A percentile compares a stretch with the other conserved stretches of the same genome.
These are phyloP conservation scores for Teleiodes luculella DNA, from an alignment of 2,888 invertebrate genomes.

Conservation along the genomic window DNA sequence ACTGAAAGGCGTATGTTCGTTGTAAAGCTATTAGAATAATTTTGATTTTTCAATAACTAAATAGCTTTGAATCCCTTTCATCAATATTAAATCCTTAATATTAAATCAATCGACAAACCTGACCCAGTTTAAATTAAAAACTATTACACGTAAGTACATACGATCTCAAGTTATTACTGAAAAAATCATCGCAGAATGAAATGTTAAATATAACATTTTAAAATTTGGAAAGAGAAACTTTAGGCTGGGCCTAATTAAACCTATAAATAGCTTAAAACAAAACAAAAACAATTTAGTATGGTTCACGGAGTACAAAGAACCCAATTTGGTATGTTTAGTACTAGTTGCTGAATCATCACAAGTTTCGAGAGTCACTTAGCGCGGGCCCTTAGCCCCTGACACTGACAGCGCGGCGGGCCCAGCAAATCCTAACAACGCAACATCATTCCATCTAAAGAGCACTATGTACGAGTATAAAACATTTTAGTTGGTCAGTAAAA, in stretches of 20 bases:
- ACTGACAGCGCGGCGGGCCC: constrained; percentile 2
- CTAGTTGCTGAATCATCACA: constrained; percentile 24
- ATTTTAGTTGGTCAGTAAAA: too few relatives aligned
- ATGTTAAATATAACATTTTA: too few relatives aligned
- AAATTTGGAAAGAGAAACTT: too few relatives aligned
- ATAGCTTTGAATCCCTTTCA: not conserved
- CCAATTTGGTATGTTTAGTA: constrained; percentile 21
- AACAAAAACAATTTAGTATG: not conserved
- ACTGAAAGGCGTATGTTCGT: too few relatives aligned
- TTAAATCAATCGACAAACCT: constrained; percentile 2
- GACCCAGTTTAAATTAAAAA: constrained; percentile 4
- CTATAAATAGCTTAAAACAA: not conserved
- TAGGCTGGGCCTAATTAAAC: too few relatives aligned
- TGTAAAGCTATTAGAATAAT: too few relatives aligned
- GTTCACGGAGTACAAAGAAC: constrained; percentile 1
- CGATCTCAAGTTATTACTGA: too few relatives aligned
- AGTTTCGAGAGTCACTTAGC: constrained; percentile 1
- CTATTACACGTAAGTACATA: not conserved
- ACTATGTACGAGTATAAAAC: too few relatives aligned
- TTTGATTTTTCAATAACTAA: too few relatives aligned
- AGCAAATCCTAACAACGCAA: not conserved
- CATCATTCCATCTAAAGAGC: too few relatives aligned
- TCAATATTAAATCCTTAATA: constrained; percentile 5
- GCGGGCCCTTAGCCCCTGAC: not conserved
- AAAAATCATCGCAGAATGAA: too few relatives aligned